Base-by-base conservation (phyloP, 2,888 invertebrate species). In the Drosophila antonietae region DNA sequence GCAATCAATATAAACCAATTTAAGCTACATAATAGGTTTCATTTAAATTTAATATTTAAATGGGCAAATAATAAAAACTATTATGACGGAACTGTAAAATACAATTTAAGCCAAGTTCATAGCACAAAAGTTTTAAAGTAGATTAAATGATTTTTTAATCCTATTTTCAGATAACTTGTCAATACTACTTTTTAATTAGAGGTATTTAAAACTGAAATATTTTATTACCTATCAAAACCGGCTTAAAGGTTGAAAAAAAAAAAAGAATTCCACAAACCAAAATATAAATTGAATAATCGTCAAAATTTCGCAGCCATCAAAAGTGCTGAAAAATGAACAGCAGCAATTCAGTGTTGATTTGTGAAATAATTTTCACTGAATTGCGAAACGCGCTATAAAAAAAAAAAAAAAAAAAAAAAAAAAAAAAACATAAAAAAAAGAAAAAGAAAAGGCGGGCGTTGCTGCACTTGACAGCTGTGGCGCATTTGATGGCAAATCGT, bases 401-500 rank as follows among this genome's bases (percentile, higher is more conserved):
- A 37, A 37, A 33, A 46, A 52, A 46, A 31, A n/a, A 15, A 1
- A 46, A 23, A 20, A 59, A 15, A 39, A n/a, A 37, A 33, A 33
- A 46, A 56, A 46, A 31, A 15, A 15, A 35, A 28, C 28, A 31
- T 20, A 6, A 53, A 23, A 39, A 39, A 14, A 63, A 61, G 39
- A 57, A 72, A 37, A 15, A 71, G 68, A 68, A 69, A 63, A 59
- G 67, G 35, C 55, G 52, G 75, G 61, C 61, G 52, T 75, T 33
- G 71, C 84, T 84, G 84, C 81, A 85, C 88, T 84, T 88, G 88
- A 84, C 84, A 88, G 84, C 85, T 73, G 81, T 80, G 81, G 85
- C 88, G 73, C 77, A 83, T 85, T 84, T 84, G 85, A 88, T 88
- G 83, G 85, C 79, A 83, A 85, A 83, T 75, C 79, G 81, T 69